Conservation (phyloP, 2,888 invertebrate genomes). For the Adelphocoris suturalis region DNA sequence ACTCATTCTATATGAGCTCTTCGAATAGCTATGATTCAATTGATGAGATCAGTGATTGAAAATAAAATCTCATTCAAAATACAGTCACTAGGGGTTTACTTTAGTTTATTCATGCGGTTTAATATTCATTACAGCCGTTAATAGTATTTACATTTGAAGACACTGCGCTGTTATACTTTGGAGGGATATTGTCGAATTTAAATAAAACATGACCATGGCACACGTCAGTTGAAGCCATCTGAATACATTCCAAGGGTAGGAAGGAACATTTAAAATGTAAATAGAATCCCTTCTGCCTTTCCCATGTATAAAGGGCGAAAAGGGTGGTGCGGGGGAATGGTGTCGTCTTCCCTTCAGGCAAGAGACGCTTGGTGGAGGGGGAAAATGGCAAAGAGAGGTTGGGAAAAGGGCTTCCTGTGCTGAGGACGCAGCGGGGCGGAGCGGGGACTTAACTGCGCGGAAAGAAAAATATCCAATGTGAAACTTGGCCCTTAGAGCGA, state of each 20-base stretch:
- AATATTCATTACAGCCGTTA: conserved; percentile 60
- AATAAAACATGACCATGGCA: conserved; percentile 69
- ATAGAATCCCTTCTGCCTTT: conserved; percentile 57
- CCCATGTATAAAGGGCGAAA: conserved; percentile 52
- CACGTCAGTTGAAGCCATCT: conserved; percentile 69
- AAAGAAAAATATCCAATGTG: conserved; percentile 69
- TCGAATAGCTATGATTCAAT: too few relatives aligned
- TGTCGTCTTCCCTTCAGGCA: conserved; percentile 46
- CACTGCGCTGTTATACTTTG: conserved; percentile 51
- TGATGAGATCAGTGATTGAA: too few relatives aligned
- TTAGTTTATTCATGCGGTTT: neutral
- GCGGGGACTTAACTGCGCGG: conserved; percentile 61
- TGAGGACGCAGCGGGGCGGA: conserved; percentile 71
- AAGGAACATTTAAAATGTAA: conserved; percentile 70
- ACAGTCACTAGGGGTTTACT: too few relatives aligned
- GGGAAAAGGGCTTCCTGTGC: conserved; percentile 48
- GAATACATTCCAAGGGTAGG: conserved; percentile 65
- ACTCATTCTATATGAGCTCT: too few relatives aligned
- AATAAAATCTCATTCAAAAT: too few relatives aligned
- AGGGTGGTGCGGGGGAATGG: conserved; percentile 48
- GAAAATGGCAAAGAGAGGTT: conserved; percentile 63
- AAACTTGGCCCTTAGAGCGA: conserved; percentile 71
- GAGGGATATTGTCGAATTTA: conserved; percentile 69
- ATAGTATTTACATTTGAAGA: conserved; percentile 60
- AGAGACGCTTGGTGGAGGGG: conserved; percentile 34